phyloP scores from a whole-genome alignment of 2,113 vertebrate species.

The Ochotona curzoniae region DNA sequence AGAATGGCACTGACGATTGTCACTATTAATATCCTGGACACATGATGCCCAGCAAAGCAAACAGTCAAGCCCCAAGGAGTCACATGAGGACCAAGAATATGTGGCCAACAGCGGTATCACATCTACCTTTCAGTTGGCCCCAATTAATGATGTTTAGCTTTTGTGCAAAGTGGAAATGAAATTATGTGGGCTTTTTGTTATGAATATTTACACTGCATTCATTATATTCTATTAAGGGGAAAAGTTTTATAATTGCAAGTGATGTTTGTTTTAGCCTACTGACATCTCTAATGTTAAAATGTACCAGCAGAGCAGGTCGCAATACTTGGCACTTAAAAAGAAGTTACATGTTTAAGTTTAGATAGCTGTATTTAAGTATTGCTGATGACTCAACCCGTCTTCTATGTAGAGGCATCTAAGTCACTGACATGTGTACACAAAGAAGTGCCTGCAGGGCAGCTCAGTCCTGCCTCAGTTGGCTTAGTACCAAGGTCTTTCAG shows the following conservation, averaged over 20 bases:
- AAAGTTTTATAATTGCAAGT: conserved; percentile 22
- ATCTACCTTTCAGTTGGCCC: conserved; percentile 22
- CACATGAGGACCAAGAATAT: neutral
- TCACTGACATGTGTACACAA: neutral
- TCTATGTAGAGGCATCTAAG: neutral
- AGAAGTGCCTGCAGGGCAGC: neutral
- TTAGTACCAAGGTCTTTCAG: neutral
- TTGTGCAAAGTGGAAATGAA: conserved; percentile 34
- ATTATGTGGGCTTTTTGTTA: neutral
- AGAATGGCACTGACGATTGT: neutral
- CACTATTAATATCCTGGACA: neutral
- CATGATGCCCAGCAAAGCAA: no score
- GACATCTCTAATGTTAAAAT: conserved; percentile 32
- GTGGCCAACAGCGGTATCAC: neutral
- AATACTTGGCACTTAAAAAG: conserved; percentile 10
- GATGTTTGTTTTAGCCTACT: conserved; percentile 4
- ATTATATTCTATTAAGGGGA: conserved; percentile 23
- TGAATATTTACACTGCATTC: conserved; percentile 45
- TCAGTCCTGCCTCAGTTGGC: no score
- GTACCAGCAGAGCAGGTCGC: conserved; percentile 16
- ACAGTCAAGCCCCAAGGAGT: neutral
- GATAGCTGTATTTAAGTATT: neutral
- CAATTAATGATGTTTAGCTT: conserved; percentile 53
- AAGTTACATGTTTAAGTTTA: neutral
- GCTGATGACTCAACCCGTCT: neutral